A percentile compares a stretch with the other conserved stretches of the same genome.
These are phyloP conservation scores for Cyprinodon variegatus DNA, from an alignment of 2,113 vertebrate genomes.

Conservation along the genomic window DNA sequence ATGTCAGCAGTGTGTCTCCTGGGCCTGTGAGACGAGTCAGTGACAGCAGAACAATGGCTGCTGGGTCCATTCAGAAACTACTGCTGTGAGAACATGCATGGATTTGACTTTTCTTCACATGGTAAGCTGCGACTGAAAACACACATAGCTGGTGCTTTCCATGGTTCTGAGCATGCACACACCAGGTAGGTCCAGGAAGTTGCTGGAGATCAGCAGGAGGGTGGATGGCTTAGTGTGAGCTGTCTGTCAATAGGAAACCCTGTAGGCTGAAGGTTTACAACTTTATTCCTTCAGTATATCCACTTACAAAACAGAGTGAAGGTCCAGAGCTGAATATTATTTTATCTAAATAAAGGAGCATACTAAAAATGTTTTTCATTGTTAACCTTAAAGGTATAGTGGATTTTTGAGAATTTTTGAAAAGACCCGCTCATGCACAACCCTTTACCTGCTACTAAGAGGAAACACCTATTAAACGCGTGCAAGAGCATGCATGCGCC, in stretches of 20 bases:
- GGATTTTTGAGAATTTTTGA: no score
- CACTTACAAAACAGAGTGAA: background rate
- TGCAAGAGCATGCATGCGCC: no score
- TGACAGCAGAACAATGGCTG: conserved; percentile 78
- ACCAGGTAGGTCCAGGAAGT: conserved; percentile 38
- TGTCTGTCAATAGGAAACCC: conserved; percentile 50
- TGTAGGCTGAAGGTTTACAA: conserved; percentile 23
- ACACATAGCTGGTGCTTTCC: conserved; percentile 5
- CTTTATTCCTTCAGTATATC: conserved; percentile 7
- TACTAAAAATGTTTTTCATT: background rate
- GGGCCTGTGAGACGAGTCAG: conserved; percentile 72
- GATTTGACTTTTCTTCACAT: conserved; percentile 39
- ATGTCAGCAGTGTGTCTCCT: conserved; percentile 79
- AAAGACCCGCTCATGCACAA: no score
- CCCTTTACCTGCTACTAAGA: no score
- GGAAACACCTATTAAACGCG: no score
- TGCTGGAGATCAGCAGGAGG: conserved; percentile 44
- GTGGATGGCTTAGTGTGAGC: conserved; percentile 47
- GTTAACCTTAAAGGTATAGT: no score
- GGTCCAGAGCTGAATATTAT: background rate
- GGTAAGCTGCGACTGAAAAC: conserved; percentile 27
- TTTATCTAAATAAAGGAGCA: background rate
- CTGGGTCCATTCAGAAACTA: conserved; percentile 72
- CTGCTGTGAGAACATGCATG: conserved; percentile 57
- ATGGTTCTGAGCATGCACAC: conserved; percentile 15